Conservation (phyloP, 2,888 invertebrate species). For the Theristus sp. region DNA sequence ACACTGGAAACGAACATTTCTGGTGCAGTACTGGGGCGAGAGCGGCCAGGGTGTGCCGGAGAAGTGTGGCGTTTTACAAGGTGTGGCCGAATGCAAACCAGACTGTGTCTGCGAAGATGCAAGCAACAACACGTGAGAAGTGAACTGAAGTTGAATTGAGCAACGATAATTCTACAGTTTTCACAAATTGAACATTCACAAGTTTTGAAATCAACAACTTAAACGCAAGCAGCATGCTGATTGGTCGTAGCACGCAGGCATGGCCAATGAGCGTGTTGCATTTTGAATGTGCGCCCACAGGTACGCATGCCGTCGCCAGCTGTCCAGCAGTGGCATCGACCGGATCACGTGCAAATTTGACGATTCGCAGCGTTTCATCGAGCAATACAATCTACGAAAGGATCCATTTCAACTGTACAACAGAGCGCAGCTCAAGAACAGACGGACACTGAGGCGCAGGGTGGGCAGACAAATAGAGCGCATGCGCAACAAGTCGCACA, state of each 20-base stretch:
- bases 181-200: no score
- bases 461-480: no score
- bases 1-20: constrained; percentile 9
- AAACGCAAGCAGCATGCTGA: no score
- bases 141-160: not conserved
- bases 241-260: no score
- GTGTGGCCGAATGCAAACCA: not conserved
- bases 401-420: constrained; percentile 58
- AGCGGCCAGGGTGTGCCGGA: constrained; percentile 31
- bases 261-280: no score
- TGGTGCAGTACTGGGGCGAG: constrained; percentile 68
- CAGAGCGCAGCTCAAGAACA: no score
- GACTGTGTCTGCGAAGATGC: constrained; percentile 66
- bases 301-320: not conserved
- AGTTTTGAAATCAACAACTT: no score
- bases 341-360: not conserved
- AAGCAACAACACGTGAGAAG: constrained; percentile 57
- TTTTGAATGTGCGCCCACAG: no score
- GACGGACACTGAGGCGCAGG: no score
- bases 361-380: constrained; percentile 41
- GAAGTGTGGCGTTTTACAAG: not conserved
- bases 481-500: no score
- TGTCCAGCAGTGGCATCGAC: not conserved
- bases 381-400: constrained; percentile 50
- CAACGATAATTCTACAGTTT: no score